Base-by-base conservation (phyloP, 1,140 invertebrate genomes). In the Potamilus streckersoni region DNA sequence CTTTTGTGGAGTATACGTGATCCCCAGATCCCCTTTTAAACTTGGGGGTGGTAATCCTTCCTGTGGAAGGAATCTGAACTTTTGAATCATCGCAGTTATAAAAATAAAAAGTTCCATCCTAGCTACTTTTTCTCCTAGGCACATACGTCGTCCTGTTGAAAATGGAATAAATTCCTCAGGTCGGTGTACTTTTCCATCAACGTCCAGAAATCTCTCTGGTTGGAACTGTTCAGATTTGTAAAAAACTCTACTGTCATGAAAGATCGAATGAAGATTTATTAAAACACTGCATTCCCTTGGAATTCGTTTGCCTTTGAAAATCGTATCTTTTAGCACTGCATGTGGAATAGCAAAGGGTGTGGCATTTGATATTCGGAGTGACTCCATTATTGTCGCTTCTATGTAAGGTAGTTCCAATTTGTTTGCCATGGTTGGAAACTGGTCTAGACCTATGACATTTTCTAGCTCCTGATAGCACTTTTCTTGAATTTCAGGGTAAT, bases 381-480 rank as follows among this genome's bases (percentile, higher is more conserved):
- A 69, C 61, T 84, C 83, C 60, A 80, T 56, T 17, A 84, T 78
- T 55, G 79, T 77, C 16, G 83, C 83, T 31, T 82, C 79, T 15
- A 80, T 23, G 31, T 63, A 79, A 0, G 83, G 81, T 11, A 82
- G 68, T 13, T 58, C 56, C 15, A 15, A 20, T 8, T 72, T 49
- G 38, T 84, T 79, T 0, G 65, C 62, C 20, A 81, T 38, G n/a
- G 31, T 71, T 1, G 81, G 79, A 1, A 6, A 20, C 6, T 78
- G 69, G 4, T 79, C 69, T 20, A 16, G 27, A 31, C 78, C 81
- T 31, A 84, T 60, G 17, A 81, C 69, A 68, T 78, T 61, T 80
- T 97, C 96, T 20, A 98, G 90, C 88, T 98, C 96, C 71, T 96
- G 93, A 88, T 96, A 95, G 0, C 97, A 94, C 15, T 93, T 93